Percentiles rank a stretch among this genome's conserved stretches.
phyloP scores from a whole-genome alignment of 2,888 invertebrate genomes.

The Sarcophaga rosellei region DNA sequence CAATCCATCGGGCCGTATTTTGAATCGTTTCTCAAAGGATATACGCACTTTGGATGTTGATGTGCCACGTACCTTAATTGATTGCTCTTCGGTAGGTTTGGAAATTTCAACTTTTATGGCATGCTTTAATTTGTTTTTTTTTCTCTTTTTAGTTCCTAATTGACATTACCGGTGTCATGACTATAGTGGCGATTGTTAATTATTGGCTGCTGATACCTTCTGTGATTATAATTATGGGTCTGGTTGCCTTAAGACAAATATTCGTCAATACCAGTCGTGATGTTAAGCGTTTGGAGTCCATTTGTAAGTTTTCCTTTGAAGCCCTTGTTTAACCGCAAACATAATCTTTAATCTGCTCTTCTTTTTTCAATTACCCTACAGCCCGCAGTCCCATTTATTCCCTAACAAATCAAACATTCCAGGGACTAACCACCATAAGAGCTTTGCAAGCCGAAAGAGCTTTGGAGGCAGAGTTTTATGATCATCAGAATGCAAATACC shows the following conservation, averaged over 20 bases:
- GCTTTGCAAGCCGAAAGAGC: slow-evolving; percentile 85
- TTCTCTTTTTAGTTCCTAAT: slow-evolving; percentile 74
- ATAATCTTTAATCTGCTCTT: not conserved
- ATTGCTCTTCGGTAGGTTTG: slow-evolving; percentile 83
- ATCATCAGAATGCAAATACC: slow-evolving; percentile 85
- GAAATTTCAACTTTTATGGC: not conserved
- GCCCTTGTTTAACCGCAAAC: not conserved
- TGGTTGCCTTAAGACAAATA: slow-evolving; percentile 83
- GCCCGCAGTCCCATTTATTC: slow-evolving; percentile 90
- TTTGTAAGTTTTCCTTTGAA: slow-evolving; percentile 71
- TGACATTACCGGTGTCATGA: slow-evolving; percentile 82
- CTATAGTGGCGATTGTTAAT: slow-evolving; percentile 85
- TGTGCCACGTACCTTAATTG: slow-evolving; percentile 84
- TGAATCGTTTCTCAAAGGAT: slow-evolving; percentile 90
- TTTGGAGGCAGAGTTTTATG: slow-evolving; percentile 85
- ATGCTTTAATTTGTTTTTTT: not conserved
- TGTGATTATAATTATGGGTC: slow-evolving; percentile 83
- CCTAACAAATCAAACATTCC: slow-evolving; percentile 88
- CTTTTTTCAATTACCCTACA: slow-evolving; percentile 75
- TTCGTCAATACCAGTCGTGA: slow-evolving; percentile 83
- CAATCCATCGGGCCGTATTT: slow-evolving; percentile 85
- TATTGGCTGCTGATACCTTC: slow-evolving; percentile 84
- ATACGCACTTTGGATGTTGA: slow-evolving; percentile 85
- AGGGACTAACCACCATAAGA: slow-evolving; percentile 89
- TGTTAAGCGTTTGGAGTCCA: slow-evolving; percentile 81